Conservation (phyloP, 2,888 invertebrate species). For the Cheilosia vulpina region DNA sequence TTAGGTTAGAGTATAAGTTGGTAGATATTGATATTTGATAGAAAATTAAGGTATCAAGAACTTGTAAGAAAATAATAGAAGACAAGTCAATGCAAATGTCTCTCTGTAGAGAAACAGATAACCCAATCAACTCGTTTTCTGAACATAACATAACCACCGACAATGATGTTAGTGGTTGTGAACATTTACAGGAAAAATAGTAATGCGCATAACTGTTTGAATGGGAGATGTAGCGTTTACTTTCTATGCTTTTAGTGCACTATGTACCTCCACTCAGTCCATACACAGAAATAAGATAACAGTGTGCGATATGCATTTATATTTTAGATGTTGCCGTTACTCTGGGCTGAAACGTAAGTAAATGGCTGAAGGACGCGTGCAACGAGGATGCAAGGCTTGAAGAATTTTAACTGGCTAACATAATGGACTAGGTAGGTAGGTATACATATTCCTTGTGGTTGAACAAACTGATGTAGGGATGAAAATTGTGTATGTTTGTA, state of each 20-base stretch:
- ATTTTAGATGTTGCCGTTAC: constrained; percentile 8
- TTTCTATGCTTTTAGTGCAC: constrained; percentile 33
- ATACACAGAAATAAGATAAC: constrained; percentile 28
- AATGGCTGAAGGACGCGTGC: constrained; percentile 18
- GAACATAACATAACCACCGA: not conserved
- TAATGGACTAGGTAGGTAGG: not conserved
- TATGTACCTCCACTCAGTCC: not conserved
- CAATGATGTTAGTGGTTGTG: constrained; percentile 32
- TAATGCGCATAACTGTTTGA: constrained; percentile 58
- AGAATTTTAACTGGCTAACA: constrained; percentile 26
- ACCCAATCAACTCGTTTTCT: constrained; percentile 26
- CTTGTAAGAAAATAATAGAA: not conserved
- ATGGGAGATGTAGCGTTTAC: constrained; percentile 35
- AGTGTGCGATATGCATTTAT: constrained; percentile 33
- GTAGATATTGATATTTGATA: no score
- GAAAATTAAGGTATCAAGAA: no score
- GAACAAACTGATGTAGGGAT: not conserved
- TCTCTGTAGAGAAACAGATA: not conserved
- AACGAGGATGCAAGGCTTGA: constrained; percentile 6
- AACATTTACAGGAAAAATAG: constrained; percentile 45
- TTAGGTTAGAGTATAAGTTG: no score
- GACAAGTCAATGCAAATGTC: not conserved
- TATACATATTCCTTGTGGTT: constrained; percentile 7
- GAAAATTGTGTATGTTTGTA: no score
- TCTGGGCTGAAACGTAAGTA: constrained; percentile 12